Percentiles rank a stretch among this genome's conserved stretches.
Conservation (phyloP, 2,888 invertebrate genomes). For the Entomobrya multifasciata region DNA sequence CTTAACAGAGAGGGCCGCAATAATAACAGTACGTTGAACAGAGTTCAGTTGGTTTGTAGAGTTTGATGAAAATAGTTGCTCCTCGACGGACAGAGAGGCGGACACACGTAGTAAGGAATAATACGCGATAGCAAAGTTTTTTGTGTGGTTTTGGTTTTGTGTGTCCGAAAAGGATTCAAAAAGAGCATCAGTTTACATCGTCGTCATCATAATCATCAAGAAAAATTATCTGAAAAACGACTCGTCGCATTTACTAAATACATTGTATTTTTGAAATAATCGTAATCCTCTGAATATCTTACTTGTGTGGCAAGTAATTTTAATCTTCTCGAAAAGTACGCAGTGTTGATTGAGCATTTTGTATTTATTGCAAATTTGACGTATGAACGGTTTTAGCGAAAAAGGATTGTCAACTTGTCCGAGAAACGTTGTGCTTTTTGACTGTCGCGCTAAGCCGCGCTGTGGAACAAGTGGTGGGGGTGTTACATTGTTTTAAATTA, state of each 20-base stretch:
- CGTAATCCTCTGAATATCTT: neutral
- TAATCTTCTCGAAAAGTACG: too few relatives aligned
- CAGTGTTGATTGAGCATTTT: too few relatives aligned
- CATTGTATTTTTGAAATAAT: neutral
- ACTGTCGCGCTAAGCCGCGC: too few relatives aligned
- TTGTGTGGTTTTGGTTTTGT: neutral
- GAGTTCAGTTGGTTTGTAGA: conserved; percentile 46
- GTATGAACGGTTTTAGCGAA: too few relatives aligned
- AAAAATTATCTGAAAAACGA: neutral
- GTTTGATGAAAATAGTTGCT: conserved; percentile 22
- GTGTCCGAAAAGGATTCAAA: neutral
- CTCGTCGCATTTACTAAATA: neutral
- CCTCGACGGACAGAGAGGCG: neutral
- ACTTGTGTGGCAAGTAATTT: neutral
- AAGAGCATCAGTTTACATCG: neutral
- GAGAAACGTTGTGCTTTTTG: too few relatives aligned
- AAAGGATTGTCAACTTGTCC: too few relatives aligned
- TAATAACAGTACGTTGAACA: conserved; percentile 7
- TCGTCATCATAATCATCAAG: neutral
- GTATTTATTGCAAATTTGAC: too few relatives aligned
- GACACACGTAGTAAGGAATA: neutral
- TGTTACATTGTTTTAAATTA: too few relatives aligned
- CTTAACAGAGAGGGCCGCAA: too few relatives aligned
- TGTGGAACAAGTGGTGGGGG: too few relatives aligned
- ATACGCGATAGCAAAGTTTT: too few relatives aligned